phyloP scores from a whole-genome alignment of 2,888 invertebrate species.

The Drosophila fungiperda region DNA sequence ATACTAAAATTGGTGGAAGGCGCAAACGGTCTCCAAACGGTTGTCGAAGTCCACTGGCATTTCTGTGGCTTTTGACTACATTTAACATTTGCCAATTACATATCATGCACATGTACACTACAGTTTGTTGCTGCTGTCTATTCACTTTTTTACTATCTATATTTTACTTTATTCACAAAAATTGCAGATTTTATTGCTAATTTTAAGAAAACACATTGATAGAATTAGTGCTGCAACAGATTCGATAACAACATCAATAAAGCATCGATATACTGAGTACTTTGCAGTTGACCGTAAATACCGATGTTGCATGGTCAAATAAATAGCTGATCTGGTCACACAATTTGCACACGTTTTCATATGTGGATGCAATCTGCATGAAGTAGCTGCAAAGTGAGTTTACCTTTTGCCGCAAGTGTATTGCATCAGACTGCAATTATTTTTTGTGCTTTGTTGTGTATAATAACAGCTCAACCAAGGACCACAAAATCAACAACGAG shows the following conservation, averaged over 20 bases:
- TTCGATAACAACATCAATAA: conserved; percentile 16
- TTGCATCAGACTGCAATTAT: conserved; percentile 45
- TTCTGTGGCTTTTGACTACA: conserved; percentile 9
- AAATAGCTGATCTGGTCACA: conserved; percentile 15
- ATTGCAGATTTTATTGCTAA: conserved; percentile 42
- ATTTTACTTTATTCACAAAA: conserved; percentile 13
- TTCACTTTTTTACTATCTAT: conserved; percentile 5
- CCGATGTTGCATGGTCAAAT: background rate
- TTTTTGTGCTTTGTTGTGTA: background rate
- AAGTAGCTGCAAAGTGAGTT: conserved; percentile 20
- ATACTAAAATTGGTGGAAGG: conserved; percentile 32
- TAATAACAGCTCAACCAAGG: conserved; percentile 16
- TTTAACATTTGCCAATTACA: background rate
- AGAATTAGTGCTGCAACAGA: conserved; percentile 26
- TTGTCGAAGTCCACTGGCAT: conserved; percentile 14
- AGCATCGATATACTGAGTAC: conserved; percentile 40
- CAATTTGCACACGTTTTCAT: conserved; percentile 74
- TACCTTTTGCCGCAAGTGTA: conserved; percentile 1
- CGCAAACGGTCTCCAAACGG: conserved; percentile 10
- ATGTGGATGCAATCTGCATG: conserved; percentile 30
- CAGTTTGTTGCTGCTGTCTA: background rate
- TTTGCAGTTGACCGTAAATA: background rate
- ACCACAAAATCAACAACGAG: conserved; percentile 7
- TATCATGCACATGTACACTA: conserved; percentile 8
- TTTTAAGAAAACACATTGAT: conserved; percentile 54